Conservation (phyloP, 2,113 vertebrate genomes). For the Puma concolor region DNA sequence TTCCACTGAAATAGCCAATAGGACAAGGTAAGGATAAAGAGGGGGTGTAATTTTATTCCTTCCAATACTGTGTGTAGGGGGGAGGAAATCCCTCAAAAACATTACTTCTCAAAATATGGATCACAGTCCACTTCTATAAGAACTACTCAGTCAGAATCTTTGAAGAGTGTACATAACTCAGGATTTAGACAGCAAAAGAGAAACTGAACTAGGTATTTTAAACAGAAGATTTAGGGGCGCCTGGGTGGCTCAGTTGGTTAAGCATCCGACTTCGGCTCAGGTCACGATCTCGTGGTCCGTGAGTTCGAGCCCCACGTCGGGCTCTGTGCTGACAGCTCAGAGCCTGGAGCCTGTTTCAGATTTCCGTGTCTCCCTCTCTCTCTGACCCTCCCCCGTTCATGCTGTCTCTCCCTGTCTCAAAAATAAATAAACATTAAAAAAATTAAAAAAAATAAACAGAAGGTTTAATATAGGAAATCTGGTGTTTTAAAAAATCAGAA, state of each 20-base stretch:
- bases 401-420: too few relatives aligned
- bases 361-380: too few relatives aligned
- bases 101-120: slow-evolving; percentile 47
- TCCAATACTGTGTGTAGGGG: not conserved
- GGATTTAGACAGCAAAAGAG: not conserved
- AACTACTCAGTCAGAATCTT: slow-evolving; percentile 25
- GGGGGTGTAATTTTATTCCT: not conserved
- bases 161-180: not conserved
- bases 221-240: not conserved
- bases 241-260: too few relatives aligned
- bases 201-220: slow-evolving; percentile 6
- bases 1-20: not conserved
- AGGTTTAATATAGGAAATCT: not conserved
- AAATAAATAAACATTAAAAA: too few relatives aligned
- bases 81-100: not conserved
- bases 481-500: not conserved
- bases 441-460: not conserved
- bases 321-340: too few relatives aligned
- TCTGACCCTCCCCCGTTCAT: too few relatives aligned
- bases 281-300: too few relatives aligned
- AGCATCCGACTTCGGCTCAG: too few relatives aligned
- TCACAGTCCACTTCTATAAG: not conserved
- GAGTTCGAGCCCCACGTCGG: too few relatives aligned
- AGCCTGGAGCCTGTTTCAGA: too few relatives aligned
- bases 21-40: not conserved